Conservation (phyloP, 2,113 vertebrate species). For the Oryzias celebensis region DNA sequence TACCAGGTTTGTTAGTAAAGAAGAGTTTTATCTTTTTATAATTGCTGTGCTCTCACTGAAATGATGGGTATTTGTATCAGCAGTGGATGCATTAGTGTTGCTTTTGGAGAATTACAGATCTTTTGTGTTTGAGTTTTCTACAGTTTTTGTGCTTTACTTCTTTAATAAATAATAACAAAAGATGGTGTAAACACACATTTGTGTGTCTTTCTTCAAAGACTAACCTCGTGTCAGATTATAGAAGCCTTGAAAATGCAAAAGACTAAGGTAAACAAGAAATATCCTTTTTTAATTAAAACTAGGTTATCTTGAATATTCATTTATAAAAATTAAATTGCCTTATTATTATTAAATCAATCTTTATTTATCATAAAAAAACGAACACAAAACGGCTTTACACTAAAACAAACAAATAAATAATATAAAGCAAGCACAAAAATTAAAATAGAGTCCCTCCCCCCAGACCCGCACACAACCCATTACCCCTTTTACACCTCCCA, state of each 20-base stretch:
- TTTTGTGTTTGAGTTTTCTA: conserved; percentile 77
- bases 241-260: neutral
- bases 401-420: no score
- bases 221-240: neutral
- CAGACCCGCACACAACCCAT: no score
- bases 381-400: no score
- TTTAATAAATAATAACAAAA: conserved; percentile 77
- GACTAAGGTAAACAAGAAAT: no score
- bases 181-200: conserved; percentile 32
- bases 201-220: neutral
- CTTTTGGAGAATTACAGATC: conserved; percentile 72
- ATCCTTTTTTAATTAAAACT: no score
- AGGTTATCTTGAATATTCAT: no score
- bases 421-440: no score
- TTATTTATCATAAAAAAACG: no score
- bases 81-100: conserved; percentile 73
- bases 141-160: conserved; percentile 76
- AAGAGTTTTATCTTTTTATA: conserved; percentile 69
- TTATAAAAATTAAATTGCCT: no score
- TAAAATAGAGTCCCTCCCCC: no score
- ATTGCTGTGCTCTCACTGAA: conserved; percentile 77
- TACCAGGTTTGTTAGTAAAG: conserved; percentile 74
- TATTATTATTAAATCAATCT: no score
- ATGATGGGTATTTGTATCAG: conserved; percentile 79
- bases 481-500: no score